These are phyloP conservation scores for Oceanodroma leucorhoa DNA, from an alignment of 2,797 vertebrate genomes.

Conservation along the genomic window DNA sequence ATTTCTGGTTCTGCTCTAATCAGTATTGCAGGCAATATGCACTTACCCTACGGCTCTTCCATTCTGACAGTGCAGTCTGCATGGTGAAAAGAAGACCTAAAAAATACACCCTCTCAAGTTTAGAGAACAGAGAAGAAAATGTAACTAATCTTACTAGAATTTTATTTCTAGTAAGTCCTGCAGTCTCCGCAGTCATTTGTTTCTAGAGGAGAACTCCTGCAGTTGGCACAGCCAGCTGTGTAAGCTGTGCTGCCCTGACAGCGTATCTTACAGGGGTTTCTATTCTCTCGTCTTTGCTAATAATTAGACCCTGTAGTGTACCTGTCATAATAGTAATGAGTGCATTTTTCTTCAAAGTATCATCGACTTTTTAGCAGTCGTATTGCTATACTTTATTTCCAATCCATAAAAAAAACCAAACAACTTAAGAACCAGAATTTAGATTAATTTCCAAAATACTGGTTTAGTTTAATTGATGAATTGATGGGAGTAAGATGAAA, in stretches of 20 bases:
- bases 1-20: neutral
- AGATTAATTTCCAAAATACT: neutral
- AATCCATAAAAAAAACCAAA: neutral
- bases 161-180: neutral
- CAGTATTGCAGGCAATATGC: neutral
- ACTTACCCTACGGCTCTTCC: neutral
- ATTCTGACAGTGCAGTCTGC: neutral
- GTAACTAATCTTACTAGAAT: neutral
- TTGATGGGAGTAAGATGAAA: neutral
- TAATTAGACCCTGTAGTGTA: neutral
- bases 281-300: neutral
- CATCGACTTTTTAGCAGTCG: neutral
- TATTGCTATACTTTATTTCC: neutral
- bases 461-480: neutral
- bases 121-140: neutral
- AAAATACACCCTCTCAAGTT: neutral
- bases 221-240: neutral
- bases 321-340: neutral
- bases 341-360: neutral
- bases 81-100: neutral
- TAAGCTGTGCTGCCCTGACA: neutral
- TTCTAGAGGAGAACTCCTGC: neutral
- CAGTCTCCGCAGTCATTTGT: neutral
- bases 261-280: neutral
- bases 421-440: neutral